Base-by-base conservation (phyloP, 2,113 vertebrate genomes). In the Psophia crepitans region DNA sequence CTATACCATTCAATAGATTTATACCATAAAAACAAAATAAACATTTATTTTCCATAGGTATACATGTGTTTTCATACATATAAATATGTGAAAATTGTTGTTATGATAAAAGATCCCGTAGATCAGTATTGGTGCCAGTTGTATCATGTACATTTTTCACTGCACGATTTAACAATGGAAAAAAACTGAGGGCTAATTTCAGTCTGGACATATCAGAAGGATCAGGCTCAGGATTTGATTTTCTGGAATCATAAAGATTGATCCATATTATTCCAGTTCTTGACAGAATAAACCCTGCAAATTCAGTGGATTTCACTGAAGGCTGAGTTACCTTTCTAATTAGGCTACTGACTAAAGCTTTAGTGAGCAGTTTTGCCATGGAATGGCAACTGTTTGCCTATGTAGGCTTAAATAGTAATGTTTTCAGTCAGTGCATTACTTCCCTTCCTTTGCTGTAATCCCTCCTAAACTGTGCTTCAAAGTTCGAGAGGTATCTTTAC, bases 31-130 rank as follows among this genome's bases (percentile, higher is more conserved):
- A 46, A 0, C 6, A 51, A 93, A 84, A 82, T 22, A 60, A 41
- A 57, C 2, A 0, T 17, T 5, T 33, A 0, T 15, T 6, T 43
- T 57, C 22, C 37, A 58, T 5, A 44, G 5, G 1, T 75, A 27
- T 57, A 61, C 39, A 61, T 26, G 3, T 39, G 5, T 48, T 60
- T 20, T 17, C 16, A 44, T 32, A 56, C n/a, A n/a, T 15, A 24
- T 14, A 41, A 22, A 54, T 48, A 60, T 13, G 33, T 4, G 3
- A 54, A 58, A 69, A 76, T 12, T n/a, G 1, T 16, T 43, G 5
- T 41, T 5, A 24, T 60, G 33, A 1, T 89, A 46, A 84, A 91
- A 56, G 68, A 83, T 27, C 14, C 23, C 7, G 20, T 3, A 49
- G 7, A 10, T 54, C 60, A 63, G 2, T 41, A 48, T 24, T 21